phyloP scores from a whole-genome alignment of 2,797 vertebrate species.

The Alfaro cultratus region DNA sequence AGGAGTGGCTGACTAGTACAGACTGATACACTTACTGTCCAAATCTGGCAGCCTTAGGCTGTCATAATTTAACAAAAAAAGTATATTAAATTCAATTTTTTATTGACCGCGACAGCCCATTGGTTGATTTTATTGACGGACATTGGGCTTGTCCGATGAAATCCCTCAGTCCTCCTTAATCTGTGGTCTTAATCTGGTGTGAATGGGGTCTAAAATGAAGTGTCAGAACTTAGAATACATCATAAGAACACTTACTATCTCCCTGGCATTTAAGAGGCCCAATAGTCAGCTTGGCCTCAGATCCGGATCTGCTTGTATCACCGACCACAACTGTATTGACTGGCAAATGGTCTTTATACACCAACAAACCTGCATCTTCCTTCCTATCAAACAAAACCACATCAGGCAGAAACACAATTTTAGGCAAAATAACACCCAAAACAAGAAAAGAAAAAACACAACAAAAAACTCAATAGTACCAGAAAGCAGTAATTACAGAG shows the following conservation, averaged over 20 bases:
- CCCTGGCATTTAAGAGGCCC: slow-evolving; percentile 92
- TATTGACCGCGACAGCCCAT: too few relatives aligned
- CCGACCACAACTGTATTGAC: slow-evolving; percentile 92
- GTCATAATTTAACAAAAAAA: too few relatives aligned
- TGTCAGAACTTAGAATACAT: neutral
- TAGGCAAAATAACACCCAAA: neutral
- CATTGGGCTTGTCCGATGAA: too few relatives aligned
- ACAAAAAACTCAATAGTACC: neutral
- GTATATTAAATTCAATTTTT: too few relatives aligned
- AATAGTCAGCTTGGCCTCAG: slow-evolving; percentile 92
- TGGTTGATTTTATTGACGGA: too few relatives aligned
- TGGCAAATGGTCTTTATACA: slow-evolving; percentile 95
- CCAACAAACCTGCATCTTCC: slow-evolving; percentile 90
- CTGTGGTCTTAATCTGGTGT: neutral
- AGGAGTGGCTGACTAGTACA: too few relatives aligned
- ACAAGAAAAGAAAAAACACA: neutral
- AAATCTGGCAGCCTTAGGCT: too few relatives aligned
- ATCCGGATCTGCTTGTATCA: slow-evolving; percentile 87
- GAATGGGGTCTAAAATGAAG: neutral
- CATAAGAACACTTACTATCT: slow-evolving; percentile 86
- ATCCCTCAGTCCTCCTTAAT: too few relatives aligned
- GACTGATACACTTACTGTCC: too few relatives aligned
- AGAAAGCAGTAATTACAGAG: neutral
- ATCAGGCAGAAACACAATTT: slow-evolving; percentile 10
- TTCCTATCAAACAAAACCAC: slow-evolving; percentile 76